Conservation (phyloP, 2,888 invertebrate genomes). For the Oegoconia quadripuncta region DNA sequence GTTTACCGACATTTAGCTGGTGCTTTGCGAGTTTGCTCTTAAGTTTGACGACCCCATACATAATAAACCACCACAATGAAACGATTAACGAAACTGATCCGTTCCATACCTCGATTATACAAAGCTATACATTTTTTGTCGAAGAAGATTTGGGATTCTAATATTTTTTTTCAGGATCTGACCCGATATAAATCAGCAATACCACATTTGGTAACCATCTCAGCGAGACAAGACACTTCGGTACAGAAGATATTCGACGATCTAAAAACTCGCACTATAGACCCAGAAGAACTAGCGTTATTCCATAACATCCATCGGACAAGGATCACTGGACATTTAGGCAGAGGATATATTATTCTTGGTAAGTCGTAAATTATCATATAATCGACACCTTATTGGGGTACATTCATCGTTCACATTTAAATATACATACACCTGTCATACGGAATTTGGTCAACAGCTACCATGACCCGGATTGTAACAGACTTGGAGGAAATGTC, state of each 20-base stretch:
- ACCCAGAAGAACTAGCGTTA: slow-evolving; percentile 56
- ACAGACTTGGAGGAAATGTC: no score
- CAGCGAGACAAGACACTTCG: slow-evolving; percentile 44
- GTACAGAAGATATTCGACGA: slow-evolving; percentile 39
- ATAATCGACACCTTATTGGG: no score
- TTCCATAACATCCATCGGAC: slow-evolving; percentile 50
- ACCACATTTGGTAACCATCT: slow-evolving; percentile 48
- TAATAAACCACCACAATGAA: no score
- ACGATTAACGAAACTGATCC: no score
- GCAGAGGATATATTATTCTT: slow-evolving; percentile 51
- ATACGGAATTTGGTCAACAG: no score
- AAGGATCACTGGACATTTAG: slow-evolving; percentile 50
- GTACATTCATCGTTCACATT: no score
- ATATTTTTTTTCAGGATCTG: slow-evolving; percentile 32
- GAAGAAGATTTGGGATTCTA: not conserved
- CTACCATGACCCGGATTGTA: no score
- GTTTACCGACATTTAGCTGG: no score
- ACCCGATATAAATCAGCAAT: slow-evolving; percentile 42
- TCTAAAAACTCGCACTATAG: slow-evolving; percentile 48
- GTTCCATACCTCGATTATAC: no score
- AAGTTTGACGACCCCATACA: no score
- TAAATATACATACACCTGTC: no score
- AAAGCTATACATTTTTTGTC: not conserved
- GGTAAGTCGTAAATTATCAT: slow-evolving; percentile 34
- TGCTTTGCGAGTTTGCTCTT: no score